A percentile compares a stretch with the other conserved stretches of the same genome.
phyloP scores from a whole-genome alignment of 2,797 vertebrate genomes.

The Esox lucius region DNA sequence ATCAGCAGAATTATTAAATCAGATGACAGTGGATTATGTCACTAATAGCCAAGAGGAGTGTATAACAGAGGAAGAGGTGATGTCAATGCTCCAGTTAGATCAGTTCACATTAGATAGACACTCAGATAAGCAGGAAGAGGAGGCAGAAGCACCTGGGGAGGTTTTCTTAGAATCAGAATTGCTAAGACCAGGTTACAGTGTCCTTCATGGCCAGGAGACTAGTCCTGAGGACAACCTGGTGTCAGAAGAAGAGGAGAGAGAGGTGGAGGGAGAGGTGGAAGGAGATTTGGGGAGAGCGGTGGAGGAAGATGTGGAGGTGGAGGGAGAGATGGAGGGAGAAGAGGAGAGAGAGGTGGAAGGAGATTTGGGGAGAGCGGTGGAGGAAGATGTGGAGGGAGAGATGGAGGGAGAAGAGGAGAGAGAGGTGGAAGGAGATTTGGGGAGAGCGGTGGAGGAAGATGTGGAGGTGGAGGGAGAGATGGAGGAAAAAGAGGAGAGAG shows the following conservation, averaged over 20 bases:
- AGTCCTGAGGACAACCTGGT: conserved; percentile 1
- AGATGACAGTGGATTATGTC: background rate
- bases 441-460: too few relatives aligned
- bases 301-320: background rate
- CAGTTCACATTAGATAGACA: background rate
- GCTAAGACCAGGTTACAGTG: background rate
- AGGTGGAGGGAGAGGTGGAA: conserved; percentile 1
- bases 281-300: background rate
- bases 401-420: background rate
- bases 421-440: background rate
- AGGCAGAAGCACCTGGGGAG: conserved; percentile 6
- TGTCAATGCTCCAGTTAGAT: background rate
- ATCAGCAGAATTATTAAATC: background rate
- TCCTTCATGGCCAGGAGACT: background rate
- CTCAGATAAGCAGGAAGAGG: conserved; percentile 12
- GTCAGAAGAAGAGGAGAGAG: background rate
- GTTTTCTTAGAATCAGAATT: conserved; percentile 10
- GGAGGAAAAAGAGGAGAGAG: background rate
- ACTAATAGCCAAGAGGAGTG: conserved; percentile 7
- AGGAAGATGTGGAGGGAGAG: background rate
- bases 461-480: background rate
- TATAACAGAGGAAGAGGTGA: conserved; percentile 6
- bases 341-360: too few relatives aligned
- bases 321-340: background rate
- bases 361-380: background rate